Conservation (phyloP, 1,140 invertebrate genomes). For the Chironomus striatipennis region DNA sequence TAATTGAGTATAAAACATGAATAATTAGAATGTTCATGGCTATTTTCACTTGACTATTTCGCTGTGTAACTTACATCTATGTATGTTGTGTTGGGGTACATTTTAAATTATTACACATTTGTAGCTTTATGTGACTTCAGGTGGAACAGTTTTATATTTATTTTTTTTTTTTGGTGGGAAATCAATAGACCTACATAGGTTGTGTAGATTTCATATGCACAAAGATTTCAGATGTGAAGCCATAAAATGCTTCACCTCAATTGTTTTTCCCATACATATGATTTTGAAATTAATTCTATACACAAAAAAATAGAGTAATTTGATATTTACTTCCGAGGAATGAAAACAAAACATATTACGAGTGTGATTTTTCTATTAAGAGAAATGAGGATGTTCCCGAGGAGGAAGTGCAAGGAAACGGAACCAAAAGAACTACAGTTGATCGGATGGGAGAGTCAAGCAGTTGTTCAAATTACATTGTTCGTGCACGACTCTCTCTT, state of each 20-base stretch:
- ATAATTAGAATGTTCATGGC: not conserved
- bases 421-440: constrained; percentile 15
- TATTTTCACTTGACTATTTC: constrained; percentile 2
- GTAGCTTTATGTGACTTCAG: not conserved
- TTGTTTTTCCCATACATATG: not conserved
- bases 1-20: not conserved
- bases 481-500: not conserved
- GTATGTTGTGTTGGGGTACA: not conserved
- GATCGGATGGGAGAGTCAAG: not conserved
- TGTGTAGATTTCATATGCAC: not conserved
- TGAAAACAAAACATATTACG: not conserved
- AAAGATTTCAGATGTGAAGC: not conserved
- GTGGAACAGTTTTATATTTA: not conserved
- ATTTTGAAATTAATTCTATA: not conserved
- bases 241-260: constrained; percentile 15
- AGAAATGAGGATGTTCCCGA: constrained; percentile 2
- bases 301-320: not conserved
- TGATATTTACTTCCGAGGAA: constrained; percentile 21
- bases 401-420: constrained; percentile 20
- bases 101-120: not conserved
- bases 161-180: constrained; percentile 15
- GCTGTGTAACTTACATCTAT: not conserved
- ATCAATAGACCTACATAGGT: not conserved
- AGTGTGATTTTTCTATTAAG: not conserved
- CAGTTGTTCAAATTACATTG: constrained; percentile 2